phyloP scores from a whole-genome alignment of 2,888 invertebrate genomes.

The Dynastes tityus region DNA sequence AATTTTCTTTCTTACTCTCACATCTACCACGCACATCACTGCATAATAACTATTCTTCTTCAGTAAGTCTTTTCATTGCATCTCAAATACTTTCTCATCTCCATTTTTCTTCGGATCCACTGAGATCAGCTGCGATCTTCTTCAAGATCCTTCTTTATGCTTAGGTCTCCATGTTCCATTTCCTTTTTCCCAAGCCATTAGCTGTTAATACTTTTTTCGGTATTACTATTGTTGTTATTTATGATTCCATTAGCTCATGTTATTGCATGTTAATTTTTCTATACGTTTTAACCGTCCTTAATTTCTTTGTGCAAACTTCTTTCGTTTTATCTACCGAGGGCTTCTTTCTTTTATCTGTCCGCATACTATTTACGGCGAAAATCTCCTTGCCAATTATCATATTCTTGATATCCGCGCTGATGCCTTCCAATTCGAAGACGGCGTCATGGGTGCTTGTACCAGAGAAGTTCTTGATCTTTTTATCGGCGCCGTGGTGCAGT shows the following conservation, averaged over 20 bases:
- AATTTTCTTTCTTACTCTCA: no score
- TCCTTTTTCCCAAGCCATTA: background rate
- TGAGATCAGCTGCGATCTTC: no score
- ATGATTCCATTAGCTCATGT: no score
- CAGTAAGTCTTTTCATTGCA: no score
- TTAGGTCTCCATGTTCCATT: background rate
- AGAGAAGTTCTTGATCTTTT: slow-evolving; percentile 64
- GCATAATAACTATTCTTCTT: no score
- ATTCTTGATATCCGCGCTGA: slow-evolving; percentile 67
- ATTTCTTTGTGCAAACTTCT: slow-evolving; percentile 32
- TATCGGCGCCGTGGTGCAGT: slow-evolving; percentile 67
- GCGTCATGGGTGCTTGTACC: slow-evolving; percentile 66
- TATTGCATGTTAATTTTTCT: slow-evolving; percentile 32
- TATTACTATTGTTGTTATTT: no score
- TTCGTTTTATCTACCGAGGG: background rate
- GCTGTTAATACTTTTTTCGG: background rate
- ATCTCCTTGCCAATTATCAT: slow-evolving; percentile 55
- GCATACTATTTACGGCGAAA: slow-evolving; percentile 18
- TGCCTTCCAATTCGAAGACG: slow-evolving; percentile 65
- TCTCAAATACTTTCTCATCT: no score
- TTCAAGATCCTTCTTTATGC: no score
- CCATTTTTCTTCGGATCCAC: no score
- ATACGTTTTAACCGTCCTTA: slow-evolving; percentile 45
- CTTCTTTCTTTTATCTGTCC: slow-evolving; percentile 43
- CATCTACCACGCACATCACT: no score